phyloP scores from a whole-genome alignment of 2,797 vertebrate genomes.

The Sus cebifrons region DNA sequence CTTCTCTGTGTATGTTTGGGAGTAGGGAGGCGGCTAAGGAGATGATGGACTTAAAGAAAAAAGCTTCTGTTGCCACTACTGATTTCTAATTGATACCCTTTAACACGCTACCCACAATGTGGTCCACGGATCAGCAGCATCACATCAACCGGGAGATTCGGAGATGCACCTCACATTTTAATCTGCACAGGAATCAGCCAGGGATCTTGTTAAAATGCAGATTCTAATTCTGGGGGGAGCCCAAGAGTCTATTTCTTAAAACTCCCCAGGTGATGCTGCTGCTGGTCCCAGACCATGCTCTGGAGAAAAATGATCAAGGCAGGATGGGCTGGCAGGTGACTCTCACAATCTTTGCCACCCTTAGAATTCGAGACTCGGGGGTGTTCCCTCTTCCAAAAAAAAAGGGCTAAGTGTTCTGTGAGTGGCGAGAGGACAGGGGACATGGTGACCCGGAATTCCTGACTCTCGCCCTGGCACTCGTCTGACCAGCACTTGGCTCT shows the following conservation, averaged over 20 bases:
- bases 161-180: neutral
- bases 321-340: no score
- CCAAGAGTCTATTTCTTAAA: neutral
- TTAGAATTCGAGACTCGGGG: neutral
- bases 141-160: neutral
- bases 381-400: neutral
- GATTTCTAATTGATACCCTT: neutral
- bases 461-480: neutral
- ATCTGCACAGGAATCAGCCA: neutral
- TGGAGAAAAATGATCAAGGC: neutral
- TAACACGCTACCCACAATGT: neutral
- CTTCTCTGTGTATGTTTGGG: neutral
- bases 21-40: neutral
- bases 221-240: neutral
- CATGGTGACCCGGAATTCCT: accelerated
- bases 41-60: neutral
- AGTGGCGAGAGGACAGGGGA: neutral
- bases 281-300: neutral
- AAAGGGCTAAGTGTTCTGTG: neutral
- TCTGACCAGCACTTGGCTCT: neutral
- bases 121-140: neutral
- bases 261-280: neutral
- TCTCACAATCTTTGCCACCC: neutral
- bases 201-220: neutral
- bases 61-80: neutral